These are phyloP conservation scores for Trematocara zebra DNA, from an alignment of 2,113 vertebrate species.

Conservation along the genomic window DNA sequence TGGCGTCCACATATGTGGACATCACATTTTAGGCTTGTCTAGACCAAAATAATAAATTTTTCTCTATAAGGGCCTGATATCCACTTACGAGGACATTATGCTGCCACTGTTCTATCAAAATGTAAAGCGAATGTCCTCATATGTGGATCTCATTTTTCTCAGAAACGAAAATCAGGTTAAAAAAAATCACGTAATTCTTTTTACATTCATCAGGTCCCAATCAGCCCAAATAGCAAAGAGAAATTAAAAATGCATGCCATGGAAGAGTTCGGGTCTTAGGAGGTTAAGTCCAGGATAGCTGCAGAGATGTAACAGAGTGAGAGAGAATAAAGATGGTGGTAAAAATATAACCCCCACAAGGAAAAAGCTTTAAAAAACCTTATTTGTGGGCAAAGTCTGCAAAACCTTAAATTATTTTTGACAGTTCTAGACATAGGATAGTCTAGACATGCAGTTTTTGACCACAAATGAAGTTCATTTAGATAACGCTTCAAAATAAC, in stretches of 20 bases:
- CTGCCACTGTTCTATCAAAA: not conserved
- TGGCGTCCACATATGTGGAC: not conserved
- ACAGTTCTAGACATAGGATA: not conserved
- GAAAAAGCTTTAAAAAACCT: not conserved
- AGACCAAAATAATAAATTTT: not conserved
- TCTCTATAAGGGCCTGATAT: not conserved
- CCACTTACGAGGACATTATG: not conserved
- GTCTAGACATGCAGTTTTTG: not conserved
- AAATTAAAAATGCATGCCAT: not conserved
- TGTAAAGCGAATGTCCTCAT: not conserved
- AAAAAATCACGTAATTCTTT: not conserved
- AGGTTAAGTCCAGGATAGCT: not conserved
- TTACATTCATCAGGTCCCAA: not conserved
- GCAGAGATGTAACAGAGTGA: not conserved
- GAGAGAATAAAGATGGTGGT: not conserved
- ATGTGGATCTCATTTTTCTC: not conserved
- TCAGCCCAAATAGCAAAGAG: not conserved
- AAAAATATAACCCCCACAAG: not conserved
- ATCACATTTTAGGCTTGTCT: not conserved
- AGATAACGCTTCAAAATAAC: not conserved
- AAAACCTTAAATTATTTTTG: not conserved
- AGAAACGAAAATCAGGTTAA: not conserved
- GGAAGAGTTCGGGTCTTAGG: not conserved
- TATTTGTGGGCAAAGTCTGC: not conserved
- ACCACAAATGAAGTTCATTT: not conserved